A percentile compares a stretch with the other conserved stretches of the same genome.
These are phyloP conservation scores for Acanthococcus lagerstroemiae DNA, from an alignment of 2,888 invertebrate species.

Conservation along the genomic window DNA sequence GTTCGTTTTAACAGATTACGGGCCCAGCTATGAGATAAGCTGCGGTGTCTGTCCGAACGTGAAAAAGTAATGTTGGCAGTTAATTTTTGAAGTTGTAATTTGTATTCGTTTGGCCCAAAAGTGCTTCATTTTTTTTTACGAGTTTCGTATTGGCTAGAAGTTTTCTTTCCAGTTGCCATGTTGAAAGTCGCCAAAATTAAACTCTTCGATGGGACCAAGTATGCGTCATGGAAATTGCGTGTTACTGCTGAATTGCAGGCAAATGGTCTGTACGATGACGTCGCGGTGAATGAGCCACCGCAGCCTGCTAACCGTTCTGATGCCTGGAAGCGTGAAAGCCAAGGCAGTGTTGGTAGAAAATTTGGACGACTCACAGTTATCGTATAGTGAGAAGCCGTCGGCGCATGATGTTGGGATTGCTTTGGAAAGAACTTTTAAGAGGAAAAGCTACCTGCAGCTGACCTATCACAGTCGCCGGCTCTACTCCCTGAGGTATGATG, in stretches of 20 bases:
- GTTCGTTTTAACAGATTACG: neutral
- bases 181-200: neutral
- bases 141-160: neutral
- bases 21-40: neutral
- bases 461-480: neutral
- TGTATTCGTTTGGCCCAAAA: neutral
- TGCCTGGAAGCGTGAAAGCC: neutral
- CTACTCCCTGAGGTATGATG: neutral
- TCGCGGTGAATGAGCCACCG: neutral
- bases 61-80: neutral
- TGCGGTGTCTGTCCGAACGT: neutral
- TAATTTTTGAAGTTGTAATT: neutral
- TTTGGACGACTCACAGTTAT: neutral
- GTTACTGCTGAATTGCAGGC: neutral
- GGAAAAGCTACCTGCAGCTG: constrained; percentile 1
- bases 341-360: neutral
- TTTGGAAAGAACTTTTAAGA: neutral
- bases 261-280: neutral
- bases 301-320: neutral
- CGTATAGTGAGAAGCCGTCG: neutral
- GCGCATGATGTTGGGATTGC: neutral
- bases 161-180: neutral
- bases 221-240: neutral
- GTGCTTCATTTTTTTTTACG: constrained; percentile 3
- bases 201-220: neutral